Percentiles rank a stretch among this genome's conserved stretches.
Conservation (phyloP, 2,797 vertebrate species). For the Trichosurus vulpecula region DNA sequence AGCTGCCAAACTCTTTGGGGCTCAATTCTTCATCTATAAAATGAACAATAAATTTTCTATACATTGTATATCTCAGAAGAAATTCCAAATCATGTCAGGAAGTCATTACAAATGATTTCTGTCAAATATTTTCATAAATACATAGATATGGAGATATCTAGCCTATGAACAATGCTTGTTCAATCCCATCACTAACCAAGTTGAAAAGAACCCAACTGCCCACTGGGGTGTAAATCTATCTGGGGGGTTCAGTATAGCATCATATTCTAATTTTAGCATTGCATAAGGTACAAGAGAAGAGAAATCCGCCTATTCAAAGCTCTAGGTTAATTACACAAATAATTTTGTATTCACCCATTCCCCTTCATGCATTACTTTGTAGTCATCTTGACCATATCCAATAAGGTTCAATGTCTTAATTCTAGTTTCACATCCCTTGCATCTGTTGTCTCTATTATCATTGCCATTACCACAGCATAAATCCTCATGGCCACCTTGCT, state of each 20-base stretch:
- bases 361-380: background rate
- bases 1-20: background rate
- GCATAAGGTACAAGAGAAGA: conserved; percentile 5
- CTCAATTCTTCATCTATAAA: background rate
- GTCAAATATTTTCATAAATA: conserved; percentile 39
- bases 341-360: background rate
- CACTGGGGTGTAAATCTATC: background rate
- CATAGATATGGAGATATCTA: background rate
- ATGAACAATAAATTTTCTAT: no score
- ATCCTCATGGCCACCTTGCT: background rate
- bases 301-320: background rate
- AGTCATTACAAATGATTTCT: conserved; percentile 44
- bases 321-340: background rate
- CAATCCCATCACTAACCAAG: background rate
- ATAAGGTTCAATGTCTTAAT: background rate
- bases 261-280: conserved; percentile 21
- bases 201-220: background rate
- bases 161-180: background rate
- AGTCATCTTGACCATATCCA: background rate
- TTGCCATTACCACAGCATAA: background rate
- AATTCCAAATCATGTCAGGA: conserved; percentile 49
- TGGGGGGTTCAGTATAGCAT: conserved; percentile 21
- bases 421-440: background rate
- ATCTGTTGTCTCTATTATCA: background rate
- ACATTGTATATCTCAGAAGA: background rate